Evolutionary conservation across 2,797 vertebrate genomes (phyloP).

Genomic region (Falco novaeseelandiae): DNA sequence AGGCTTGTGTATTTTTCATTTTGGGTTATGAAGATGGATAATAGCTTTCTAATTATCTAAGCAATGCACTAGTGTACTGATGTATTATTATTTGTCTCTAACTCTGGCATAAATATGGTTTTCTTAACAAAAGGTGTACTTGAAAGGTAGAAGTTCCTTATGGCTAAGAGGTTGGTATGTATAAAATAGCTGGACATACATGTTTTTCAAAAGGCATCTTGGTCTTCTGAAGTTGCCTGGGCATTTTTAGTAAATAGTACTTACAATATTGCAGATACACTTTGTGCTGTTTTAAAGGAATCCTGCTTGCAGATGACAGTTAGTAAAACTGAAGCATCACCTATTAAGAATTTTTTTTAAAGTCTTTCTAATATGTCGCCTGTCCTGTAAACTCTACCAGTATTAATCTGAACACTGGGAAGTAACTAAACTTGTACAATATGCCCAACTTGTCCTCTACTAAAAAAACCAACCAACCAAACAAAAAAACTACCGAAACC

Average conservation of each 20-base stretch:
- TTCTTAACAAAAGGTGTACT: not conserved
- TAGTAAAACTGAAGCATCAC: not conserved
- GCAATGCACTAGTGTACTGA: not conserved
- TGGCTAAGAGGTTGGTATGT: not conserved
- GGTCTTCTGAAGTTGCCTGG: not conserved
- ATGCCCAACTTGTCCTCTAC: not conserved
- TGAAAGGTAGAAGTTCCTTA: not conserved
- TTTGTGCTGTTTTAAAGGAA: not conserved
- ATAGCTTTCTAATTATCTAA: not conserved
- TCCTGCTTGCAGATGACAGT: not conserved
- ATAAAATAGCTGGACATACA: accelerated
- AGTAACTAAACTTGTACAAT: not conserved
- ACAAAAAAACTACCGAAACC: not conserved
- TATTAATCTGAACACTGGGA: not conserved
- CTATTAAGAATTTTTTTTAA: not conserved
- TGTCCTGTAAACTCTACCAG: not conserved
- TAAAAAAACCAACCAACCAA: not conserved
- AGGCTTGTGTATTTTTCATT: not conserved
- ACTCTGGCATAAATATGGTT: not conserved
- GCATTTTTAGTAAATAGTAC: not conserved
- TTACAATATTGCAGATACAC: not conserved
- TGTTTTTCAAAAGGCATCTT: not conserved
- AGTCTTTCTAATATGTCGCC: not conserved
- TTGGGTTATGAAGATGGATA: not conserved
- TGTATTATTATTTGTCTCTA: not conserved